Conservation (phyloP, 2,797 vertebrate species). For the Phoxinus dragarum region DNA sequence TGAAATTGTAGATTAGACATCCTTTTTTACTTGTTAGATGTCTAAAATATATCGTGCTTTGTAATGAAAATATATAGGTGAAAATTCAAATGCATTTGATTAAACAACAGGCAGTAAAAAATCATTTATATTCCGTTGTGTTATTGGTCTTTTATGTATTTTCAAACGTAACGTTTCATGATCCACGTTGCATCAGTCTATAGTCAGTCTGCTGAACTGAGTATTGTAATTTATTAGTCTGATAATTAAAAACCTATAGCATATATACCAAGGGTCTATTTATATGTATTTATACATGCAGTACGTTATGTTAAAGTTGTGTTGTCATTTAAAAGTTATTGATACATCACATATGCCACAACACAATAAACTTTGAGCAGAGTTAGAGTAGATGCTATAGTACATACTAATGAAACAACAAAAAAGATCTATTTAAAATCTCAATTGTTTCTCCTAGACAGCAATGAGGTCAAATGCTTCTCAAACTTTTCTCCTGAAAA, state of each 20-base stretch:
- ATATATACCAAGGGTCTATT: background rate
- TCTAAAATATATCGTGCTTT: background rate
- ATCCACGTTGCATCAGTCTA: background rate
- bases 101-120: background rate
- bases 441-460: background rate
- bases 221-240: background rate
- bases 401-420: background rate
- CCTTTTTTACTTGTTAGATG: background rate
- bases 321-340: background rate
- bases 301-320: background rate
- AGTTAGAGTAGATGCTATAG: background rate
- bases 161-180: background rate
- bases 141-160: background rate
- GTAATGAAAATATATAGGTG: background rate
- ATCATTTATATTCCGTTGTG: background rate
- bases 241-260: background rate
- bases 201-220: background rate
- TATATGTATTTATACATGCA: too few relatives aligned
- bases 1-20: constrained; percentile 24
- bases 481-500: background rate
- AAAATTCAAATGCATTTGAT: background rate
- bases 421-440: background rate
- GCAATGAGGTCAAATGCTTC: background rate
- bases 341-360: background rate
- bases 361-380: background rate